Evolutionary conservation across 2,888 invertebrate genomes (phyloP).

Genomic region (Drosophila barbarae): DNA sequence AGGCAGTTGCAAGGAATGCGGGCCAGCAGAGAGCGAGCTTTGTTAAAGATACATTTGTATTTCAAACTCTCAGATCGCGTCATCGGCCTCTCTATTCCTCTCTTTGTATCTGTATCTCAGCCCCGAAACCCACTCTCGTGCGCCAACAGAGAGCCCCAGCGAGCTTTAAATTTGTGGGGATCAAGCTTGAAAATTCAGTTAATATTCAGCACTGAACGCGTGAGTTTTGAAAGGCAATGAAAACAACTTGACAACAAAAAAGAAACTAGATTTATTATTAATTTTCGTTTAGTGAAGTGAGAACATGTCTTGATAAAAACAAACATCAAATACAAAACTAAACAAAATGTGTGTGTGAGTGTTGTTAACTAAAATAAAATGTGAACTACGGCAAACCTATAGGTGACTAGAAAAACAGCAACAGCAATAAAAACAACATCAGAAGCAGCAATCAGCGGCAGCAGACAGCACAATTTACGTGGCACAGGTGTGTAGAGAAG

Average conservation of each 20-base stretch:
- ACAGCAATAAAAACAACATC: neutral
- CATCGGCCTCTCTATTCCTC: slow-evolving; percentile 20
- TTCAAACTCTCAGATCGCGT: slow-evolving; percentile 18
- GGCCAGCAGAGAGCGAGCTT: slow-evolving; percentile 36
- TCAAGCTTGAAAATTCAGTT: slow-evolving; percentile 54
- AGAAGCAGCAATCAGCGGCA: slow-evolving; percentile 1
- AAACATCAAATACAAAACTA: slow-evolving; percentile 10
- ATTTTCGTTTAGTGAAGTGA: slow-evolving; percentile 35
- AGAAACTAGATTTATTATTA: slow-evolving; percentile 37
- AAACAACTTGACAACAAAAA: neutral
- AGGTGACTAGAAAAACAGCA: slow-evolving; percentile 40
- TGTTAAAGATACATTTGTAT: slow-evolving; percentile 14
- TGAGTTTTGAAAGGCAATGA: slow-evolving; percentile 32
- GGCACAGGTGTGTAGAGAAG: slow-evolving; percentile 67
- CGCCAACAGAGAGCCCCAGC: slow-evolving; percentile 34
- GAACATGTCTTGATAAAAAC: slow-evolving; percentile 12
- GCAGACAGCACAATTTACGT: slow-evolving; percentile 58
- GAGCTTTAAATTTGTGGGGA: slow-evolving; percentile 57
- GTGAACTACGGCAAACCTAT: slow-evolving; percentile 33
- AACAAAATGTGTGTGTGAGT: slow-evolving; percentile 19
- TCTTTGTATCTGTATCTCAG: slow-evolving; percentile 1
- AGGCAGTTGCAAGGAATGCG: slow-evolving; percentile 23
- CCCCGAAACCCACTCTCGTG: slow-evolving; percentile 16
- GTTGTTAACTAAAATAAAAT: slow-evolving; percentile 42
- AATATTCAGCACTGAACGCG: slow-evolving; percentile 60